These are phyloP conservation scores for fruit fly (Drosophila melanogaster) DNA, from an alignment of 1,140 invertebrate genomes.

Conservation along the genomic window DNA sequence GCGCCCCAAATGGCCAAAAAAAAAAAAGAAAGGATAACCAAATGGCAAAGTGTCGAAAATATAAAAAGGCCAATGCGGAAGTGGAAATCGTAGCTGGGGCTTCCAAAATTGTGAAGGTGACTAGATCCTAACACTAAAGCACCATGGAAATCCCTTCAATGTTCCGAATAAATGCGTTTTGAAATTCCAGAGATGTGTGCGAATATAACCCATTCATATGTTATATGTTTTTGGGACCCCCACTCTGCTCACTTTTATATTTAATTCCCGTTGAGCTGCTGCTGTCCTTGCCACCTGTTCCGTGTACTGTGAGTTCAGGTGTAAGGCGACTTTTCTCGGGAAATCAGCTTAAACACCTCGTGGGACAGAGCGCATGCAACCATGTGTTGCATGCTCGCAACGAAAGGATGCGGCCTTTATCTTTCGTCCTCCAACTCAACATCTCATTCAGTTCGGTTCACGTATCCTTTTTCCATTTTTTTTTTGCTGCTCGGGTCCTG, in stretches of 20 bases:
- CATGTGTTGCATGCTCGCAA: constrained; percentile 67
- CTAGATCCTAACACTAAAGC: constrained; percentile 27
- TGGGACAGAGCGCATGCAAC: constrained; percentile 27
- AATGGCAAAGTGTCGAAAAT: constrained; percentile 64
- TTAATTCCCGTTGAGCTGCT: neutral
- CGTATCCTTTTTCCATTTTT: constrained; percentile 27
- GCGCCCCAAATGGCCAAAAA: constrained; percentile 35
- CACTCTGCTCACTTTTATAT: neutral
- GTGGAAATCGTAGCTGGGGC: neutral
- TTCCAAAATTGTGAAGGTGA: constrained; percentile 1
- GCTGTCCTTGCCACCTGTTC: constrained; percentile 5
- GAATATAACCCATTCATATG: neutral
- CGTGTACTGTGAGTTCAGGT: neutral
- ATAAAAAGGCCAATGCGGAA: constrained; percentile 48
- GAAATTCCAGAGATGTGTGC: neutral
- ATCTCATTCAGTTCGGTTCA: constrained; percentile 25
- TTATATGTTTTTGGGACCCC: neutral
- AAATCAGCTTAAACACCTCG: constrained; percentile 68
- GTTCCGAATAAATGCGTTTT: neutral
- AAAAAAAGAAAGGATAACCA: constrained; percentile 31
- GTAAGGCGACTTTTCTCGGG: constrained; percentile 16
- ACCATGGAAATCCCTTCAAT: constrained; percentile 17
- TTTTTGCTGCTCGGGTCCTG: constrained; percentile 39
- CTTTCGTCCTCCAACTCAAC: neutral
- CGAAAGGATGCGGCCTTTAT: constrained; percentile 16